A percentile compares a stretch with the other conserved stretches of the same genome.
These are phyloP conservation scores for Spheniscus mendiculus DNA, from an alignment of 2,113 vertebrate genomes.

Conservation along the genomic window DNA sequence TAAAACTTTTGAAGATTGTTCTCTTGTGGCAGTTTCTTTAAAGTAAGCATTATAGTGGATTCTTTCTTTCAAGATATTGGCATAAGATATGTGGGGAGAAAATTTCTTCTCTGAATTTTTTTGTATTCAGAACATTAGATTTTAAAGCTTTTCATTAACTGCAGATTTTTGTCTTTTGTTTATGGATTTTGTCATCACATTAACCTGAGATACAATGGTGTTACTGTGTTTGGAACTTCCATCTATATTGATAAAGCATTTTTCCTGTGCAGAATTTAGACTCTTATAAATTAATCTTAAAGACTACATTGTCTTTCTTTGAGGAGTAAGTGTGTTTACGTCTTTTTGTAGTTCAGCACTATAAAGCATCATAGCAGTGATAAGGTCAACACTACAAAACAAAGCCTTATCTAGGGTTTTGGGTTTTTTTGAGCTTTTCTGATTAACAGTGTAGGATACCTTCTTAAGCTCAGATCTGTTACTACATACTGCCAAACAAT, in stretches of 20 bases:
- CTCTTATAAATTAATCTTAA: neutral
- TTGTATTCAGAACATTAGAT: neutral
- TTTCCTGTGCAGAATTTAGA: neutral
- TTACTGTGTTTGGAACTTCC: neutral
- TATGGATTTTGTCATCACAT: neutral
- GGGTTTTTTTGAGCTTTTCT: neutral
- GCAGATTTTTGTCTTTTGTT: neutral
- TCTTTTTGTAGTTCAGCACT: neutral
- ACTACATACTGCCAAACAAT: neutral
- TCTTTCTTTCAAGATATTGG: neutral
- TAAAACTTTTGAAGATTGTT: neutral
- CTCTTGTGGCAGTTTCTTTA: neutral
- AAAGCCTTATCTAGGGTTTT: neutral
- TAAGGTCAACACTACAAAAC: neutral
- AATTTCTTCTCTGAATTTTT: neutral
- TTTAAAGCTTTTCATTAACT: neutral
- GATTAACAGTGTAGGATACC: neutral
- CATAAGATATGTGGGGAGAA: neutral
- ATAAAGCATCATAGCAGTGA: neutral
- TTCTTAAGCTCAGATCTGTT: neutral
- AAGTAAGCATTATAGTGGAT: neutral
- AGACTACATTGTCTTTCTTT: neutral
- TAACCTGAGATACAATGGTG: neutral
- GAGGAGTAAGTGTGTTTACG: neutral
- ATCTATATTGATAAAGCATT: neutral